Percentiles rank a stretch among this genome's conserved stretches.
phyloP scores from a whole-genome alignment of 2,113 vertebrate genomes.

The Chrysemys picta region DNA sequence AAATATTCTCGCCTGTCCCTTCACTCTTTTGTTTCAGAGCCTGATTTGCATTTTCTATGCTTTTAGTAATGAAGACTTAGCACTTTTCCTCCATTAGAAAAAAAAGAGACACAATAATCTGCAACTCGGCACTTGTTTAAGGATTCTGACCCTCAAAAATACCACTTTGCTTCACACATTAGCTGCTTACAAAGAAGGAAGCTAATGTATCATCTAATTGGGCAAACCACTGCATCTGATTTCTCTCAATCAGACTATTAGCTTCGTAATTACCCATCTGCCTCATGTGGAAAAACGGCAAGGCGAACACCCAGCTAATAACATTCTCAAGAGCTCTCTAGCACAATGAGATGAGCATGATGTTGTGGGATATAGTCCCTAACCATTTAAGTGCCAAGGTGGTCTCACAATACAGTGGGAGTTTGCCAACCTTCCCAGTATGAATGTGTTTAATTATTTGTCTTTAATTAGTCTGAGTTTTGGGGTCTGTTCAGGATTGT shows the following conservation, averaged over 20 bases:
- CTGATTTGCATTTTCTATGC: conserved; percentile 93
- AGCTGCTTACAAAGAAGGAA: conserved; percentile 99
- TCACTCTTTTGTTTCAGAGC: conserved; percentile 89
- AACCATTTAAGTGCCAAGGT: conserved; percentile 90
- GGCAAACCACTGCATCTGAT: conserved; percentile 99
- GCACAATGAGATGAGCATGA: conserved; percentile 95
- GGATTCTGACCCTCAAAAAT: conserved; percentile 99
- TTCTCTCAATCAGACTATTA: conserved; percentile 99
- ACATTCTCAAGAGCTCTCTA: conserved; percentile 99
- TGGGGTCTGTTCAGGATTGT: conserved; percentile 73
- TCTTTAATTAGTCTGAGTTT: conserved; percentile 82
- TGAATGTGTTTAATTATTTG: conserved; percentile 80
- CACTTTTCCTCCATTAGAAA: conserved; percentile 96
- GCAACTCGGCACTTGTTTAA: conserved; percentile 94
- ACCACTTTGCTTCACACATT: conserved; percentile 99
- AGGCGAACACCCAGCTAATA: conserved; percentile 99
- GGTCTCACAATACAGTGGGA: conserved; percentile 82
- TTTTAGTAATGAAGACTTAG: conserved; percentile 98
- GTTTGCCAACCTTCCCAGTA: conserved; percentile 77
- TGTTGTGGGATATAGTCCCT: conserved; percentile 90
- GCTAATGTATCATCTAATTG: conserved; percentile 99
- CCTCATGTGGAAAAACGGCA: conserved; percentile 96
- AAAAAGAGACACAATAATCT: conserved; percentile 88
- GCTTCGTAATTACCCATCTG: conserved; percentile 99
- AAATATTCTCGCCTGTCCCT: conserved; percentile 92